Evolutionary conservation across 2,797 vertebrate species (phyloP), one percentile per base, ranked within the genome.

Genomic region (Luscinia megarhynchos): DNA sequence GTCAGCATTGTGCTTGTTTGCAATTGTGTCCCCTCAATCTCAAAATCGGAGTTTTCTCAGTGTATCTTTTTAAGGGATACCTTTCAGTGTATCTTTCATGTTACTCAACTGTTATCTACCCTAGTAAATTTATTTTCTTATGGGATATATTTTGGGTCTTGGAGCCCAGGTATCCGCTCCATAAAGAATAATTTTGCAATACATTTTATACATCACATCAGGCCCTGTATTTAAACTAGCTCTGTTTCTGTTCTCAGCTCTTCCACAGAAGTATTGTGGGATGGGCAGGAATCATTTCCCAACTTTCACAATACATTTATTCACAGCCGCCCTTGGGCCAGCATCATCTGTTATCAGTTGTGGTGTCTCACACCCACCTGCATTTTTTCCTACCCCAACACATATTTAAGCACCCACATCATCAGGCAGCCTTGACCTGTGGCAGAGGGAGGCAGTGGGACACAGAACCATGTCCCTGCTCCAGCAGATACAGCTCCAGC

Each of bases 291-390:
- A 80, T 79, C 34, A 67, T 53, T 61, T 41, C 41, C 70, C 69
- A 74, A 5, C 77, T 89, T 95, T 90, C 91, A 81, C 78, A 95
- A 91, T 48, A 30, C 23, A 5, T 90, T 91, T 91, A 76, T 95
- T 91, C 87, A 92, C 79, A 94, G 83, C 48, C 48, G 53, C 13
- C 72, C 73, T 74, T 81, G 45, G 74, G 85, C 70, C 88, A 90
- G 80, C 69, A 62, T 72, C 78, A 73, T 74, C 64, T 89, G 68
- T 91, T 92, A 93, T 90, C 94, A 70, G 59, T 27, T 73, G 90
- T 23, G 58, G 43, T 55, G 32, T 73, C 83, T 95, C 91, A 95
- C 92, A 32, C 92, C 83, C 96, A 96, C 92, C 83, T 76, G 74
- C 80, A 67, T 94, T 95, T 88, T 79, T 93, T 92, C 80, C 81